Conservation (phyloP, 2,113 vertebrate genomes). For the Mastomys natalensis region DNA sequence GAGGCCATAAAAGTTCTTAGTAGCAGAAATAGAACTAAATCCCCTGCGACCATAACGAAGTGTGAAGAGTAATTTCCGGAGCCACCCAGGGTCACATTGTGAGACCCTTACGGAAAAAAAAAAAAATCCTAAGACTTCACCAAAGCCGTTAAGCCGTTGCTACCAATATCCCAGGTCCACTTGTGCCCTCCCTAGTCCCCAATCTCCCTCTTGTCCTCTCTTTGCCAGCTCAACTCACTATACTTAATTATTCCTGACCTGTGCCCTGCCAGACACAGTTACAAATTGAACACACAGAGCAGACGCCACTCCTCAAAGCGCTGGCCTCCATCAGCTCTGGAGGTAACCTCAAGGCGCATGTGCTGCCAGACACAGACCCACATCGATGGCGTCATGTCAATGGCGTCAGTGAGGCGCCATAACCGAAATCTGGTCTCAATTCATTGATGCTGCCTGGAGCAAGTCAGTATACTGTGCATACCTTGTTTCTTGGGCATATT, state of each 20-base stretch:
- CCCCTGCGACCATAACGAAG: not conserved
- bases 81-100: not conserved
- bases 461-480: not conserved
- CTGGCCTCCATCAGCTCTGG: not conserved
- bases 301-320: not conserved
- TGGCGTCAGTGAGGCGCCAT: not conserved
- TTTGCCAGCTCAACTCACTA: not conserved
- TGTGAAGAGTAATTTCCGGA: not conserved
- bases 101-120: not conserved
- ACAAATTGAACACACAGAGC: not conserved
- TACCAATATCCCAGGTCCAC: not conserved
- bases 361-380: not conserved
- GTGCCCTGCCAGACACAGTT: not conserved
- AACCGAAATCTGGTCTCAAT: accelerated
- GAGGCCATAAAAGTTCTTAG: not conserved
- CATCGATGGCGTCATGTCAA: not conserved
- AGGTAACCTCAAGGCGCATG: not conserved
- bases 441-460: not conserved
- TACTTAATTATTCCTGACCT: not conserved
- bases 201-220: not conserved
- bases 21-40: not conserved
- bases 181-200: not conserved
- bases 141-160: too few species aligned
- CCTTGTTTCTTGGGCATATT: not conserved
- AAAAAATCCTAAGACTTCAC: not conserved